Evolutionary conservation across 1,140 invertebrate species (phyloP).

Genomic region (Aphelenchoides fujianensis): DNA sequence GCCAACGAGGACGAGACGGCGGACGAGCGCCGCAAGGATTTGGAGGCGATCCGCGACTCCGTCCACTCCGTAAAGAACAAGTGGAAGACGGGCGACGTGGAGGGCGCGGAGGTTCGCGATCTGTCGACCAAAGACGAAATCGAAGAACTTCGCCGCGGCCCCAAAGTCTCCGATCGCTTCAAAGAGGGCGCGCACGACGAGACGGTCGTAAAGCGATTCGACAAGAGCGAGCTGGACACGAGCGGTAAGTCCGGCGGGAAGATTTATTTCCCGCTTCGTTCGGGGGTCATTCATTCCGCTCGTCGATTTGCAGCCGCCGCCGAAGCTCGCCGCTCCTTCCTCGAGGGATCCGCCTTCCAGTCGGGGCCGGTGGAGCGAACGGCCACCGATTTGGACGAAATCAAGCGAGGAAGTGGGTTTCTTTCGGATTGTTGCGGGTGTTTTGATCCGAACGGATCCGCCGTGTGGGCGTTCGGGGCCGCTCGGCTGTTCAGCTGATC

Average conservation of each 20-base stretch:
- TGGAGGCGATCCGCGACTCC: constrained; percentile 50
- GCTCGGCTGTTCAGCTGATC: neutral
- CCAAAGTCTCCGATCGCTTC: constrained; percentile 38
- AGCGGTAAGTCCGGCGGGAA: too few species aligned
- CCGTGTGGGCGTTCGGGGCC: constrained; percentile 15
- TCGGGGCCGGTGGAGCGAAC: constrained; percentile 48
- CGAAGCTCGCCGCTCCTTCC: constrained; percentile 55
- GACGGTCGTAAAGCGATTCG: constrained; percentile 32
- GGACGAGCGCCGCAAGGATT: constrained; percentile 35
- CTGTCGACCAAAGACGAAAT: constrained; percentile 48
- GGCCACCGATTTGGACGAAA: constrained; percentile 41
- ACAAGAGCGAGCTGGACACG: constrained; percentile 45
- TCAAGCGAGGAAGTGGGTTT: constrained; percentile 41
- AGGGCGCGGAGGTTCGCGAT: constrained; percentile 54
- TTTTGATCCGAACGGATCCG: constrained; percentile 4
- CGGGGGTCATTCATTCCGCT: neutral
- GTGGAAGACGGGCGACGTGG: constrained; percentile 61
- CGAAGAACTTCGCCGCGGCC: constrained; percentile 50
- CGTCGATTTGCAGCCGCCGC: constrained; percentile 40
- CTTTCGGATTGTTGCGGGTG: too few species aligned
- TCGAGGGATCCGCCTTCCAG: constrained; percentile 52
- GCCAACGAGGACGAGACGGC: constrained; percentile 40
- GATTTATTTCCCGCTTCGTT: neutral
- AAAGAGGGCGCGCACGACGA: constrained; percentile 36
- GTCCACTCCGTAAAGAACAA: constrained; percentile 59